Evolutionary conservation across 1,140 invertebrate species (phyloP), one percentile per base, ranked within the genome.

Genomic region (Diploscapter pachys): DNA sequence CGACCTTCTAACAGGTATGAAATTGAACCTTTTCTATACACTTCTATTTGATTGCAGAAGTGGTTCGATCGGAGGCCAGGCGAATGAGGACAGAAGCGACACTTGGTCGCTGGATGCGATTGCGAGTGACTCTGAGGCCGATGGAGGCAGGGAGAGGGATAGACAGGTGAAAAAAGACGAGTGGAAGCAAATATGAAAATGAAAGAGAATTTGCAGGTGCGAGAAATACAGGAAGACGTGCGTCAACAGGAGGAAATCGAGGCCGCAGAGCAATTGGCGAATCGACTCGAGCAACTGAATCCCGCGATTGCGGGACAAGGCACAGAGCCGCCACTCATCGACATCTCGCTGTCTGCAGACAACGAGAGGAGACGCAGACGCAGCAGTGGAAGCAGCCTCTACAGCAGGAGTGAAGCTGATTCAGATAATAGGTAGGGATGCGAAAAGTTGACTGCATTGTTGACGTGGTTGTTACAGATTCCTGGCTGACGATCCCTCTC

Each of bases 71-170:
- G 57, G 8, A n/a, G 66, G 66, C 2, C 52, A 6, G 5, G 51
- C 49, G 8, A 5, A 48, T 11, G 76, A 78, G 63, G 77, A 78
- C 61, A 62, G 76, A 3, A 76, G 71, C 55, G 94, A 96, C 88
- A 94, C 94, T 0, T 98, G 95, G 95, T 95, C 93, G 82, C 95
- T 93, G n/a, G 95, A 97, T 88, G 94, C 96, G 50, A 87, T 96
- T 61, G 93, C 93, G 0, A 95, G 93, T 52, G 94, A 97, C 85
- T 95, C 93, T 2, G 94, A 96, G 85, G 85, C 86, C 3, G 87
- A 78, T 70, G 52, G 59, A 13, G 11, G 51, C 48, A 63, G 65
- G 13, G 57, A 68, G 66, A 6, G 11, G 51, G 6, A 11, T 55
- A 53, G 6, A 55, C 57, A 11, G 66, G 53, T 52, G 0, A 11